These are phyloP conservation scores for Epicauta chinensis DNA, from an alignment of 1,140 invertebrate genomes.

Conservation along the genomic window DNA sequence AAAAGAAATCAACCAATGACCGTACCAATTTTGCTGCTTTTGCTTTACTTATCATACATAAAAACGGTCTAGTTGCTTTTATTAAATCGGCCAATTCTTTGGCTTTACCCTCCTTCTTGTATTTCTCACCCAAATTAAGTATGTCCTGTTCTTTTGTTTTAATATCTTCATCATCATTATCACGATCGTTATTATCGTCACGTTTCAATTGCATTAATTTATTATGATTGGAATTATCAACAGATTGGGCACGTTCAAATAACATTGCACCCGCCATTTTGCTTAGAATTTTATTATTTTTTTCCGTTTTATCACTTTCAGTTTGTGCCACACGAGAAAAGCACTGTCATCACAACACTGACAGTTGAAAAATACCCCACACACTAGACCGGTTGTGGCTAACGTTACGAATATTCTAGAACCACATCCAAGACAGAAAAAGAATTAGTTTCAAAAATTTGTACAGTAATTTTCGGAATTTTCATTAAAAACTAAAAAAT, in stretches of 20 bases:
- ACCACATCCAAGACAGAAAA: too few species aligned
- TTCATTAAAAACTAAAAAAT: too few species aligned
- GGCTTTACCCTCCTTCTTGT: constrained; percentile 88
- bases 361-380: too few species aligned
- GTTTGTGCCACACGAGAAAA: constrained; percentile 35
- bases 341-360: constrained; percentile 37
- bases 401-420: too few species aligned
- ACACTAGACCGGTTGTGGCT: too few species aligned
- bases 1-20: constrained; percentile 93
- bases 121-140: constrained; percentile 79
- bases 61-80: constrained; percentile 87
- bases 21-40: constrained; percentile 98
- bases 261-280: constrained; percentile 81
- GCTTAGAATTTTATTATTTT: constrained; percentile 23
- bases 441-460: too few species aligned
- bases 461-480: too few species aligned
- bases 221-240: constrained; percentile 60
- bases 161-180: constrained; percentile 81
- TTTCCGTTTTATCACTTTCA: too few species aligned
- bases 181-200: constrained; percentile 59
- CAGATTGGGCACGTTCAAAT: constrained; percentile 70
- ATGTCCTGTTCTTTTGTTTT: constrained; percentile 86
- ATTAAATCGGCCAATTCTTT: constrained; percentile 92
- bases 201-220: constrained; percentile 67
- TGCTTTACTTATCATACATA: constrained; percentile 93